These are phyloP conservation scores for Physocephala rufipes DNA, from an alignment of 2,888 invertebrate genomes.

Conservation along the genomic window DNA sequence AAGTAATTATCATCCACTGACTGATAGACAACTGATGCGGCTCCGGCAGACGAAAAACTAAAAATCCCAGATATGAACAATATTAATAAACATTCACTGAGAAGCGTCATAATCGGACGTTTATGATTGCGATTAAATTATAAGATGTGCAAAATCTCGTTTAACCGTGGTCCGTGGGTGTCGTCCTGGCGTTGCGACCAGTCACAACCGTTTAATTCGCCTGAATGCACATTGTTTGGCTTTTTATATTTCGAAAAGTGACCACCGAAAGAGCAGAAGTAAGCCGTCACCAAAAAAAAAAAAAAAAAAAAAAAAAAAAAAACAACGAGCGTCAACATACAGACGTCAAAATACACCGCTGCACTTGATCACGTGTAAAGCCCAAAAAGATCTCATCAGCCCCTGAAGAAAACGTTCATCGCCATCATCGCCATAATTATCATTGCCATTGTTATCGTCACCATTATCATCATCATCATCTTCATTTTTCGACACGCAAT, in stretches of 20 bases:
- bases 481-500: background rate
- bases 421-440: background rate
- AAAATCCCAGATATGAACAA: background rate
- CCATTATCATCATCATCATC: background rate
- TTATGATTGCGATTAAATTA: background rate
- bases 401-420: conserved; percentile 1
- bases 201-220: conserved; percentile 54
- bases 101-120: conserved; percentile 3
- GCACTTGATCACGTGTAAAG: conserved; percentile 51
- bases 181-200: conserved; percentile 49
- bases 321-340: conserved; percentile 4
- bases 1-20: conserved; percentile 16
- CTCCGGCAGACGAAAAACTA: background rate
- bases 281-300: background rate
- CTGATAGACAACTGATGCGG: background rate
- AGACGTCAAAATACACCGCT: conserved; percentile 54
- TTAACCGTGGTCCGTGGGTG: conserved; percentile 35
- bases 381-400: conserved; percentile 34
- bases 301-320: conserved; percentile 16
- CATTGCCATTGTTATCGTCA: background rate
- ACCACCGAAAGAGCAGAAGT: background rate
- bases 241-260: conserved; percentile 50
- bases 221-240: conserved; percentile 50
- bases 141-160: background rate
- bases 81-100: conserved; percentile 8